Base-by-base conservation (phyloP, 1,140 invertebrate species). In the Cotesia glomerata region DNA sequence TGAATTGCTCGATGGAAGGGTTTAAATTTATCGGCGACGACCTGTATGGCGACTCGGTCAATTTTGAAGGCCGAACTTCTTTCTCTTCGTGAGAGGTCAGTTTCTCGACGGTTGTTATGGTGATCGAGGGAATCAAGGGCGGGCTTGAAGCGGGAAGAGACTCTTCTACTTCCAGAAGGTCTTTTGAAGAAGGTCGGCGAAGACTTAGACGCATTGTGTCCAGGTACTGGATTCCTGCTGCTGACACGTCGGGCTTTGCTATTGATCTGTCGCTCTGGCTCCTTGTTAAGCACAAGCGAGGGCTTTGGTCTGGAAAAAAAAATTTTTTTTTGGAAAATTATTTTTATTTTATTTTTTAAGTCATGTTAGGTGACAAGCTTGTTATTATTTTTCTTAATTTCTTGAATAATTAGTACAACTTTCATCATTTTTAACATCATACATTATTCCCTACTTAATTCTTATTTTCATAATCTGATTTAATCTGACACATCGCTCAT, bases 161-260 rank as follows among this genome's bases (percentile, higher is more conserved):
- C n/a, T 71, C 14, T 9, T 39, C 75, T 35, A 79, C 84, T 0
- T 45, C 39, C 13, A 26, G 26, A 26, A 26, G 26, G 26, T 26
- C 26, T 3, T 26, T 26, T 26, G 26, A 26, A 26, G 59, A 83
- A 77, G 88, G 90, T 74, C 87, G 87, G 78, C 89, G 90, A n/a
- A 91, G 87, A 76, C 92, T 89, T 72, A 95, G 86, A 16, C 93
- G 91, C 93, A 95, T 95, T 14, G 93, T 94, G 80, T 95, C 90
- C 86, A 90, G 86, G 85, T 93, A 92, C 82, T 80, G 78, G 0
- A 84, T 77, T 32, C 82, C 76, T 4, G 74, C 78, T 0, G 82
- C 82, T 9, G 75, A 80, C 2, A 84, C 66, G 54, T 81, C 80
- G 0, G 81, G 78, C 61, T 68, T 72, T n/a, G 71, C 78, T 9